Evolutionary conservation across 2,888 invertebrate genomes (phyloP).

Genomic region (Limnephilus auricula): DNA sequence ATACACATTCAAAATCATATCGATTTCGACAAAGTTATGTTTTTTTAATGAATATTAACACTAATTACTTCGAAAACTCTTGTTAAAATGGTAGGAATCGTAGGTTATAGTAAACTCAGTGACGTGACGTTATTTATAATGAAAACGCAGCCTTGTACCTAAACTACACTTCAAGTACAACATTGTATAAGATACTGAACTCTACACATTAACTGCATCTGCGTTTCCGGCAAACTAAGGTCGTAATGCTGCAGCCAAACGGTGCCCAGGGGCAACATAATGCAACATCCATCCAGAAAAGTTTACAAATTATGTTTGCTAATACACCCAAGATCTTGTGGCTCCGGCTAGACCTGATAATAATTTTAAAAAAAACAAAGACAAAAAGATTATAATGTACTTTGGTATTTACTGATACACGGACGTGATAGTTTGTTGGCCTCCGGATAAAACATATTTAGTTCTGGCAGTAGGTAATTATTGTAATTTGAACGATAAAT

Average conservation of each 20-base stretch:
- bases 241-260: slow-evolving; percentile 20
- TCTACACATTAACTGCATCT: slow-evolving; percentile 6
- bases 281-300: slow-evolving; percentile 31
- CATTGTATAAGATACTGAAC: neutral
- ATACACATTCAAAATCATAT: too few species aligned
- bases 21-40: too few species aligned
- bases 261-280: slow-evolving; percentile 27
- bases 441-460: neutral
- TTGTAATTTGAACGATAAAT: neutral
- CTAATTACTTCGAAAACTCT: neutral
- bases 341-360: neutral
- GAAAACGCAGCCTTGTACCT: neutral
- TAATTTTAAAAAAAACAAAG: neutral
- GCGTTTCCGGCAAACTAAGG: slow-evolving; percentile 12
- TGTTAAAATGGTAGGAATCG: neutral
- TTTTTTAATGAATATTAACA: neutral
- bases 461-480: neutral
- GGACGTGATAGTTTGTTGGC: neutral
- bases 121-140: neutral
- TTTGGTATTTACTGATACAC: neutral
- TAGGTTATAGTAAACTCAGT: neutral
- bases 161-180: neutral
- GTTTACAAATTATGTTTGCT: neutral
- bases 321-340: neutral
- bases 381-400: neutral